Base-by-base conservation (phyloP, 2,888 invertebrate genomes). In the Parnassius apollo region DNA sequence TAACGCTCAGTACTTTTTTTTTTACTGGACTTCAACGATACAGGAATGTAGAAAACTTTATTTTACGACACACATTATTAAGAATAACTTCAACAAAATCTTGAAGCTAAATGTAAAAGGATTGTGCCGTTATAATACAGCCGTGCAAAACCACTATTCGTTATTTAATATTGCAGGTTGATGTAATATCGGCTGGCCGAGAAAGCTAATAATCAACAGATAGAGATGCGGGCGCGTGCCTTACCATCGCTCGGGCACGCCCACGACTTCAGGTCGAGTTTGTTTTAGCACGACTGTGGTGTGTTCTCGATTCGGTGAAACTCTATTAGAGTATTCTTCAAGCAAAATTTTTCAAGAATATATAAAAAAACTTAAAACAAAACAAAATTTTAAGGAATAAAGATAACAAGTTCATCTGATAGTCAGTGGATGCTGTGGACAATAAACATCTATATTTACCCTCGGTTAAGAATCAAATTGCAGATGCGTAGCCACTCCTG, bases 241-340 rank as follows among this genome's bases (percentile, higher is more conserved):
- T 75, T 82, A 81, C 82, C 81, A 76, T 77, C 77, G 78, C 70
- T 48, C 62, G 70, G 75, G 60, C 80, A 79, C 87, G 83, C 84
- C 86, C 77, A 72, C 73, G 54, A 78, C 88, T 78, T 67, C 72
- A 63, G 83, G 85, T 77, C 69, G 71, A 83, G 88, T 89, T 89
- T 86, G 88, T 86, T 87, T 83, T 83, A 79, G 78, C 79, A 79
- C 80, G 81, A 79, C 65, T 65, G 58, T 59, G 71, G 72, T 55
- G 59, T 63, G 53, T 66, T 74, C 69, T 59, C 65, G 57, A 58
- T 73, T 65, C 59, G 69, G 22, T 22, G 51, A 11, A 25, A 53
- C 42, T 22, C 46, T 48, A 11, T 35, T 59, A 18, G 13, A 49
- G 42, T 35, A 35, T 35, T 35, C 35, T 35, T 35, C 35, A 35